These are phyloP conservation scores for Montipora cactus DNA, from an alignment of 64 coral and sea anemone genomes.

Conservation along the genomic window DNA sequence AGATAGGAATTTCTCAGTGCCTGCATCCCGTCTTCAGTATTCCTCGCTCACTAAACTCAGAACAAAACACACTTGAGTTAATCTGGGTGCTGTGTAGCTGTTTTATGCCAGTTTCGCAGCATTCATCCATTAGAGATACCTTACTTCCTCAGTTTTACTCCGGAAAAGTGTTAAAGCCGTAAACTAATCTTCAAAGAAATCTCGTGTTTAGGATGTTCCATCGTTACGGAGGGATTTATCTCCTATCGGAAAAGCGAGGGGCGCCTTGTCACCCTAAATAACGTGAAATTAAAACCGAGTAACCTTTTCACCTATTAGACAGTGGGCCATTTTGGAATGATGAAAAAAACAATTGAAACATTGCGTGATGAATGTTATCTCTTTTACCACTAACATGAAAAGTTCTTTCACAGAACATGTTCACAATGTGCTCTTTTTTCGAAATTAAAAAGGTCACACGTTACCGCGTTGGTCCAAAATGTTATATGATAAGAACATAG, in stretches of 20 bases:
- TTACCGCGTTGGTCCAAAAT: neutral
- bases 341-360: constrained; percentile 6
- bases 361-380: neutral
- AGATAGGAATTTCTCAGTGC: neutral
- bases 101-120: neutral
- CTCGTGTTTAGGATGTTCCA: neutral
- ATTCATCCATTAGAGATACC: constrained; percentile 1
- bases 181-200: neutral
- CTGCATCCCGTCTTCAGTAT: constrained; percentile 13
- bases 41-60: neutral
- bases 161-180: neutral
- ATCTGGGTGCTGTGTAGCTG: neutral
- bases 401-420: neutral
- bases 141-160: neutral
- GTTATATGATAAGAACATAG: neutral
- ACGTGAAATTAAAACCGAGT: constrained; percentile 14
- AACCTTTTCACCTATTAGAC: constrained; percentile 36
- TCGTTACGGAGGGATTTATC: neutral
- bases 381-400: constrained; percentile 15
- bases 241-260: neutral
- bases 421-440: neutral
- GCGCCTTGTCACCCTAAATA: neutral
- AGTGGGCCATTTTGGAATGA: neutral
- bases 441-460: neutral
- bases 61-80: constrained; percentile 4